These are phyloP conservation scores for Semotilus atromaculatus DNA, from an alignment of 2,797 vertebrate species.

Conservation along the genomic window DNA sequence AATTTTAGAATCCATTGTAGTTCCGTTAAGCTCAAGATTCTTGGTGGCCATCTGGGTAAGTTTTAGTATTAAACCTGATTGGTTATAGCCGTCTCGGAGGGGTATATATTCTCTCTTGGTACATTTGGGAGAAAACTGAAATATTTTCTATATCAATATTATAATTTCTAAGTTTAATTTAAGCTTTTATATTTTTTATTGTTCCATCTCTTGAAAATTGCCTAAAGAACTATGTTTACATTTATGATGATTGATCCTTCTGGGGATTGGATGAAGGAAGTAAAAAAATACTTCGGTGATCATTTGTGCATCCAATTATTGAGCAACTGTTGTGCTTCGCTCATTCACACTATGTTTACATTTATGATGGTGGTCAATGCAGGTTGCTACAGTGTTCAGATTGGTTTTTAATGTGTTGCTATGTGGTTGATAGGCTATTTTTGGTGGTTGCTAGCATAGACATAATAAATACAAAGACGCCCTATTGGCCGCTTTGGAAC, in stretches of 20 bases:
- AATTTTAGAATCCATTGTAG: conserved; percentile 7
- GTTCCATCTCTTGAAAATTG: not conserved
- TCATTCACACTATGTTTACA: not conserved
- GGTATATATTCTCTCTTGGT: not conserved
- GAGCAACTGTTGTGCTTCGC: too few species aligned
- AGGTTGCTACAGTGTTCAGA: not conserved
- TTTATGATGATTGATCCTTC: too few species aligned
- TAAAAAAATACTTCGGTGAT: too few species aligned
- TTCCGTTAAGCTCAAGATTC: not conserved
- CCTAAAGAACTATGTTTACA: not conserved
- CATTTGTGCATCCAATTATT: too few species aligned
- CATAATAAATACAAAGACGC: too few species aligned
- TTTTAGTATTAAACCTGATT: not conserved
- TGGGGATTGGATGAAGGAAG: too few species aligned
- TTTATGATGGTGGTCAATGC: not conserved
- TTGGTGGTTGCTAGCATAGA: not conserved
- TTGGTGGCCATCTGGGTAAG: not conserved
- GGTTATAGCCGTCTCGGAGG: not conserved
- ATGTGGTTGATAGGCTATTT: not conserved
- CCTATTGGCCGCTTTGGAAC: too few species aligned
- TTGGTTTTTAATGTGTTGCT: not conserved
- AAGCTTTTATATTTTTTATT: not conserved
- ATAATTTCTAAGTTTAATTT: not conserved
- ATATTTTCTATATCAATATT: not conserved
- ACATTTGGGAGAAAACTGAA: too few species aligned